Percentiles rank a stretch among this genome's conserved stretches.
phyloP scores from a whole-genome alignment of 2,888 invertebrate genomes.

The Pecten maximus region DNA sequence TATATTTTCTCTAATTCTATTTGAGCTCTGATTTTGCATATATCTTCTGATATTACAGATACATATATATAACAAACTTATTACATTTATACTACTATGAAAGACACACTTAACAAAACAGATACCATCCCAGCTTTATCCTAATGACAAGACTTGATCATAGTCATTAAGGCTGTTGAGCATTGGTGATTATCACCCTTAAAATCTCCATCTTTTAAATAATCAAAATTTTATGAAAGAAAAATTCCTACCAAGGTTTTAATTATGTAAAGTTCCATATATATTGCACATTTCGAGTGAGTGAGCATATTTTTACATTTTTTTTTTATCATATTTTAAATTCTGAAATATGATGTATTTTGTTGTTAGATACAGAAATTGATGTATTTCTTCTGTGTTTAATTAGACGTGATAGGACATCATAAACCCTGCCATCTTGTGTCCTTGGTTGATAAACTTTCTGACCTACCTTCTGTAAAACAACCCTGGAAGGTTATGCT shows the following conservation, averaged over 20 bases:
- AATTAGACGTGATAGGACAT: too few species aligned
- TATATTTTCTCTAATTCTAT: neutral
- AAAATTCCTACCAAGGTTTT: constrained; percentile 11
- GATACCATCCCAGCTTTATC: neutral
- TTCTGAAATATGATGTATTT: too few species aligned
- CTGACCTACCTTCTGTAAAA: too few species aligned
- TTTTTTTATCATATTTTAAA: too few species aligned
- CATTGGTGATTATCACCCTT: neutral
- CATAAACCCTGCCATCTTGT: too few species aligned
- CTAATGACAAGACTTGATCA: neutral
- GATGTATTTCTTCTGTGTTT: too few species aligned
- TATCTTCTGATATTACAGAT: neutral
- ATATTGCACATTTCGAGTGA: too few species aligned
- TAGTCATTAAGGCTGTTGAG: neutral
- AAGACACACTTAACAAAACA: neutral
- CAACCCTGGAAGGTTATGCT: too few species aligned
- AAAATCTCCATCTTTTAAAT: neutral
- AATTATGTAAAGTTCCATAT: neutral
- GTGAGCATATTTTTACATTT: too few species aligned
- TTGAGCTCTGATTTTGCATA: constrained; percentile 21
- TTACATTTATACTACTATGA: constrained; percentile 9
- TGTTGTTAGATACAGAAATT: too few species aligned
- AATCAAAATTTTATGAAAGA: neutral
- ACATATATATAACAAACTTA: neutral
- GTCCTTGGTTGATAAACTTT: too few species aligned